Base-by-base conservation (phyloP, 2,113 vertebrate species). In the Hylia prasina region DNA sequence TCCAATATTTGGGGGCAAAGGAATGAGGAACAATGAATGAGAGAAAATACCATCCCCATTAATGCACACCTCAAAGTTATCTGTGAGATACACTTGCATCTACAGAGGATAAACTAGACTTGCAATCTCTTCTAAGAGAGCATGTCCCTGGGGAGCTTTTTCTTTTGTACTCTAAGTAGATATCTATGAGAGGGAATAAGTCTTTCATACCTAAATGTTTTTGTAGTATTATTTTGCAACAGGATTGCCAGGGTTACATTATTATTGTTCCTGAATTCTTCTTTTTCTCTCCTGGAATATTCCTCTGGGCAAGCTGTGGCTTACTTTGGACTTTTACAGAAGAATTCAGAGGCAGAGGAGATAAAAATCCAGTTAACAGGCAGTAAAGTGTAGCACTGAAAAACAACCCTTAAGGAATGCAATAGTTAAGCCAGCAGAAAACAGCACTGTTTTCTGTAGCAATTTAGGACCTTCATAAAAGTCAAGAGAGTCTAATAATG, bases 291-390 rank as follows among this genome's bases (percentile, higher is more conserved):
- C 71, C 51, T 44, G 75, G 27, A 96, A 85, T 80, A 70, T 85
- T 96, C 71, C 92, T 97, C 88, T 89, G 68, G 94, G 94, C 78
- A 90, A 86, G n/a, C 64, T 90, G 47, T 82, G 70, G 64, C 75
- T 97, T 92, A 87, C 58, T 90, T 58, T 31, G 53, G 56, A 90
- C 35, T 90, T 97, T 90, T 51, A 63, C 39, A 94, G 92, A 89
- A 97, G 72, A 54, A 90, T 78, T 81, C 91, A 87, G 82, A 95
- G n/a, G 70, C 47, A 96, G 58, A 82, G 66, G 53, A 96, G 95
- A 94, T 94, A 84, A 96, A 94, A 96, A 96, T 91, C 58, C 91
- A 86, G 95, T 96, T 94, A 96, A 89, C 82, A 87, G 92, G 78
- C 73, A 88, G 82, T 82, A 79, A 96, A 87, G 71, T 89, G 51